Evolutionary conservation across 1,140 invertebrate genomes (phyloP), one percentile per base, ranked within the genome.

Genomic region (Marisa cornuarietis): DNA sequence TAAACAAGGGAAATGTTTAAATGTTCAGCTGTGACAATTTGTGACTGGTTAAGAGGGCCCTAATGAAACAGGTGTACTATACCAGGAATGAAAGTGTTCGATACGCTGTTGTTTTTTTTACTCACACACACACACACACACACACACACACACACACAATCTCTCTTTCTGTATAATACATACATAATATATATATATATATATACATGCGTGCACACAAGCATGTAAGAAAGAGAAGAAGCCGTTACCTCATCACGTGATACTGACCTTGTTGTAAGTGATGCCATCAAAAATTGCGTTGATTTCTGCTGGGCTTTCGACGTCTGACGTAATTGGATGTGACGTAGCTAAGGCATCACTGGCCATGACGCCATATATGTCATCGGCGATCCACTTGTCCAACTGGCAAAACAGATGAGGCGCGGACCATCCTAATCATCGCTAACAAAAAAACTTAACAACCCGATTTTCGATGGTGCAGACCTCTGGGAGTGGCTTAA

Each of bases 251-350:
- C n/a, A 7, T 26, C 78, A 22, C 22, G n/a, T 68, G 11, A 6
- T 13, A 11, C n/a, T 71, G 71, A 95, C 95, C 94, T 97, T 97
- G 66, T 92, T 94, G 87, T 98, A 98, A 0, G 96, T 97, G 83
- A 98, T 98, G 74, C 93, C 92, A 89, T 98, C 97, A 89, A 98
- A 98, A 79, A 98, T 96, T 88, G 97, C 95, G 81, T 94, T 95
- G 13, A 98, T 97, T 90, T 98, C 96, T 85, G 96, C 94, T 0
- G 96, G 96, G 90, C 96, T 94, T 3, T 93, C 92, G 5, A 98
- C 97, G 83, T 94, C 93, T 9, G 96, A 93, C 0, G 95, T 97
- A 83, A 98, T 96, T 24, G 96, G 96, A 91, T 98, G 97, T 2
- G 93, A 93, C 0, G 95, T 95, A 62, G 95, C 94, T 8, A 98